Conservation (phyloP, 2,113 vertebrate genomes). For the Oceanodroma tethys region DNA sequence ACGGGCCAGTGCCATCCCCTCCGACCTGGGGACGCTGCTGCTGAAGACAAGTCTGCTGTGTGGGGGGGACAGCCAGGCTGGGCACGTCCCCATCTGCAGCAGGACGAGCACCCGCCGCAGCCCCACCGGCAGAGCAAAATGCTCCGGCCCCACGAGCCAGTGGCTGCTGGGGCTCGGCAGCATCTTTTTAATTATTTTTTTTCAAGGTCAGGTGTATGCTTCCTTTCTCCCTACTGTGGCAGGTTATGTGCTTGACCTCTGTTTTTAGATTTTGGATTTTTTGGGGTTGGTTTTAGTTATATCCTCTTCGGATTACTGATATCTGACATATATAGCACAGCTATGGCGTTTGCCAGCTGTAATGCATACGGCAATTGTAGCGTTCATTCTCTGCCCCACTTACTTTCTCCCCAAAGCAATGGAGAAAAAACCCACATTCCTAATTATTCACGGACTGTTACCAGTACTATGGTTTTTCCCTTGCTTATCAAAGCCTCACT, state of each 20-base stretch:
- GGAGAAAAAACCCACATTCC: not conserved
- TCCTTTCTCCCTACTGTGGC: not conserved
- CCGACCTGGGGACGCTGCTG: fast-evolving
- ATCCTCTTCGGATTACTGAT: not conserved
- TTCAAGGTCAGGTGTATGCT: not conserved
- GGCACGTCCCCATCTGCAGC: fast-evolving
- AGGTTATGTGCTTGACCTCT: not conserved
- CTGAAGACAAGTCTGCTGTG: not conserved
- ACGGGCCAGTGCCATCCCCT: fast-evolving
- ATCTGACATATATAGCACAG: not conserved
- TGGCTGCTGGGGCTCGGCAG: fast-evolving
- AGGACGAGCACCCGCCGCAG: fast-evolving
- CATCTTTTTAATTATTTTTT: not conserved
- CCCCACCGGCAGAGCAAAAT: fast-evolving
- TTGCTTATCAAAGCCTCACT: not conserved
- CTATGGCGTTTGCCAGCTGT: not conserved
- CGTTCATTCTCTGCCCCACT: not conserved
- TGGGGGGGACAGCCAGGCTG: not conserved
- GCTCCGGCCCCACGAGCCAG: fast-evolving
- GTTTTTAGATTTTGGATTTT: not conserved
- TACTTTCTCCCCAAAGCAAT: not conserved
- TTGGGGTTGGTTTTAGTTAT: not conserved
- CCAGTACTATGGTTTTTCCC: not conserved
- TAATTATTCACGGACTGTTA: not conserved
- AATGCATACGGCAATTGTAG: not conserved